Percentiles rank a stretch among this genome's conserved stretches.
These are phyloP conservation scores for Mamestra configurata DNA, from an alignment of 1,140 invertebrate genomes.

Conservation along the genomic window DNA sequence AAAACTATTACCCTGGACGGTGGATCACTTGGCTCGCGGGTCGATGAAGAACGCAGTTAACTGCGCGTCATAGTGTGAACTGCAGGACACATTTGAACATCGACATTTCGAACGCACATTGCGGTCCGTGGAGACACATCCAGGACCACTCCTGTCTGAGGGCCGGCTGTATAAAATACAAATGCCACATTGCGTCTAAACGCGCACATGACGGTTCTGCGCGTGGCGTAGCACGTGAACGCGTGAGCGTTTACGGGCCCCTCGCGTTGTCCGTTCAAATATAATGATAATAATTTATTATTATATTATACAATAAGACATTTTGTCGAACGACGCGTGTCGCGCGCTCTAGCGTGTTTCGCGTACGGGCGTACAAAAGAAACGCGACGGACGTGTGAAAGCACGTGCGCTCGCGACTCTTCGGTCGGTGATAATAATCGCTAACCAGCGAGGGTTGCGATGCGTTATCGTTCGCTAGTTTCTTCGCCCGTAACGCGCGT, in stretches of 20 bases:
- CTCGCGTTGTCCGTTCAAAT: constrained; percentile 1
- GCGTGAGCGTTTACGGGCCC: too few relatives aligned
- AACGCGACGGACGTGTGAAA: neutral
- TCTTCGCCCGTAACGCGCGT: neutral
- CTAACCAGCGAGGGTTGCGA: neutral
- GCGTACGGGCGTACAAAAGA: neutral
- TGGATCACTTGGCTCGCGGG: constrained; percentile 59
- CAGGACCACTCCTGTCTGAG: constrained; percentile 88
- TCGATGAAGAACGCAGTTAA: constrained; percentile 93
- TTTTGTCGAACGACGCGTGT: neutral
- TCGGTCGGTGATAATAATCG: too few relatives aligned
- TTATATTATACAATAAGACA: neutral
- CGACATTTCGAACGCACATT: constrained; percentile 94
- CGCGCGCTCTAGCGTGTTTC: neutral
- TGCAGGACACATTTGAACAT: constrained; percentile 94
- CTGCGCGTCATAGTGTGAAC: constrained; percentile 93
- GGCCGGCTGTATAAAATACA: constrained; percentile 66
- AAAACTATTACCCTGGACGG: constrained; percentile 50
- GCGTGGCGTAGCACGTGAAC: too few relatives aligned
- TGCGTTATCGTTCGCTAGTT: neutral
- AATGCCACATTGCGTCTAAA: constrained; percentile 60
- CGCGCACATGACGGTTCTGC: constrained; percentile 52
- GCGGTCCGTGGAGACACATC: constrained; percentile 69
- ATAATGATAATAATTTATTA: neutral
- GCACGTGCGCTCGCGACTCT: neutral